A percentile compares a stretch with the other conserved stretches of the same genome.
phyloP scores from a whole-genome alignment of 1,140 invertebrate species.

The Drosophila sulfurigaster region DNA sequence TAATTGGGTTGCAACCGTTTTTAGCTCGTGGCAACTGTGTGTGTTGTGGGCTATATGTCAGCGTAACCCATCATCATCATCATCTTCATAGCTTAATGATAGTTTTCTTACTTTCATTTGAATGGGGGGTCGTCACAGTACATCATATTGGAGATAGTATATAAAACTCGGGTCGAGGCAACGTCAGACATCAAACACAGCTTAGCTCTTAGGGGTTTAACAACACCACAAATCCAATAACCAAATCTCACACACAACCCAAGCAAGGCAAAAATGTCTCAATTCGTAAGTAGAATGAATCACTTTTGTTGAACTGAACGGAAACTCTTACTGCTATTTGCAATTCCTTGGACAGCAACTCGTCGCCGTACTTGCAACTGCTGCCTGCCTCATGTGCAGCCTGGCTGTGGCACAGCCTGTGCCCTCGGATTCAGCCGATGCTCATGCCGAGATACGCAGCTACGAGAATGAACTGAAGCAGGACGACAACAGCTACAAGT shows the following conservation, averaged over 20 bases:
- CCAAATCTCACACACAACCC: conserved; percentile 28
- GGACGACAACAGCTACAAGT: conserved; percentile 86
- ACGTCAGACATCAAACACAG: conserved; percentile 66
- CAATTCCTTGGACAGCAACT: conserved; percentile 36
- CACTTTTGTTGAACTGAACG: background rate
- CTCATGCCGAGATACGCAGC: conserved; percentile 75
- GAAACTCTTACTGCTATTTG: background rate
- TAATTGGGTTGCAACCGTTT: conserved; percentile 71
- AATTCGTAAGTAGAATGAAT: conserved; percentile 60
- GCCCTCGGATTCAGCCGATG: conserved; percentile 66
- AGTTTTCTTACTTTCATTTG: conserved; percentile 57
- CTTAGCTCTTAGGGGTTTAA: conserved; percentile 71
- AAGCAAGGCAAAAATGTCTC: conserved; percentile 76
- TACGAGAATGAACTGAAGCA: conserved; percentile 69
- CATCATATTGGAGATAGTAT: conserved; percentile 40
- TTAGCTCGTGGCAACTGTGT: conserved; percentile 32
- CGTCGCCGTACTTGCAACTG: conserved; percentile 10
- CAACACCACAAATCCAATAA: conserved; percentile 45
- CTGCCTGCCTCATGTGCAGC: conserved; percentile 20
- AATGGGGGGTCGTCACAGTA: conserved; percentile 13
- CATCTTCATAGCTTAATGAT: conserved; percentile 61
- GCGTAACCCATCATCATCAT: conserved; percentile 51
- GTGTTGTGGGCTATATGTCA: conserved; percentile 1
- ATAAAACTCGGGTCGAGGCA: conserved; percentile 55
- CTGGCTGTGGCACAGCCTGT: conserved; percentile 36